Evolutionary conservation across 2,113 vertebrate genomes (phyloP), one percentile per base, ranked within the genome.

Genomic region (Platanista minor): DNA sequence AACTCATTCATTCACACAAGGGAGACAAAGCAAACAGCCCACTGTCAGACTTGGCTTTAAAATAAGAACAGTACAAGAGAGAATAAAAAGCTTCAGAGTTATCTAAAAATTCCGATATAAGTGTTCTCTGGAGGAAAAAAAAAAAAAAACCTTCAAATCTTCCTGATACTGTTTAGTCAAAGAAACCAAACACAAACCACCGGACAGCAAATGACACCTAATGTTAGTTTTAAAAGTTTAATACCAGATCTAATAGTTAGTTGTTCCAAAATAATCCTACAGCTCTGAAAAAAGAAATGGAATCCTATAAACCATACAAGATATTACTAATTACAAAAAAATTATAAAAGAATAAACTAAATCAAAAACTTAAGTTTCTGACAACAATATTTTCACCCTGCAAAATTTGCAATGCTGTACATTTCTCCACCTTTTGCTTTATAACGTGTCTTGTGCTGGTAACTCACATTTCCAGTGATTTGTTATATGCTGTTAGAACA

Each of bases 21-120:
- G 95, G 97, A 99, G 98, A 99, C 98, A 99, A 99, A 99, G 99
- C 99, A 99, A 99, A 99, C 98, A 99, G 98, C 98, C 97, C 96
- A 96, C 97, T 96, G 97, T 97, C 98, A 98, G 97, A 85, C 92
- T 96, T 74, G 91, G 96, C 93, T 98, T 98, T 98, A 97, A 98
- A 98, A 96, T 97, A 98, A 98, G 98, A 98, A 98, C 97, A 74
- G 91, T 17, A 67, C 74, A 87, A 96, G 75, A 95, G 84, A 98
- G 93, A 97, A 97, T 93, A 97, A 96, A 96, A 98, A 98, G 92
- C 92, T 95, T 93, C 91, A 95, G 66, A 98, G 97, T 96, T 93
- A 93, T 90, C 86, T 93, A 98, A 98, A 97, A 97, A 97, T 96
- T 95, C 97, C 97, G 97, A 98, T 90, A 83, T 84, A 89, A 96